These are phyloP conservation scores for Coluber constrictor DNA, from an alignment of 2,797 vertebrate species.

Conservation along the genomic window DNA sequence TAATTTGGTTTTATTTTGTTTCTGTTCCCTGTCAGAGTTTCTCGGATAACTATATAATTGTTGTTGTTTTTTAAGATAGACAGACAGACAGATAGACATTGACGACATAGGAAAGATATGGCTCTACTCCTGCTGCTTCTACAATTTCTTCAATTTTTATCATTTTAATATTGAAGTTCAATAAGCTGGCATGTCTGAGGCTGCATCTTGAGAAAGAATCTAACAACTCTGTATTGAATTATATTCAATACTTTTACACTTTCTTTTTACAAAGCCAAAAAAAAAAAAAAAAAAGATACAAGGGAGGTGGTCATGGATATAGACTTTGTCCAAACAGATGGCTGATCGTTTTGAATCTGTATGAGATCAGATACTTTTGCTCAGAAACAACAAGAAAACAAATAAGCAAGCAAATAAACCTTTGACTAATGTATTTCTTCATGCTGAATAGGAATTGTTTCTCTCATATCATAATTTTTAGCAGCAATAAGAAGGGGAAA, in stretches of 20 bases:
- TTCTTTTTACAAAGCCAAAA: background rate
- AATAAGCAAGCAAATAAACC: background rate
- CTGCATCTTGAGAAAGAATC: background rate
- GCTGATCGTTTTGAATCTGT: background rate
- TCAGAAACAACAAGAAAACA: background rate
- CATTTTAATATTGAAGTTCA: slow-evolving; percentile 6
- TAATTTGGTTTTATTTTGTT: background rate
- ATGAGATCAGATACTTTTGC: background rate
- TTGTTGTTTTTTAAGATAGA: no score
- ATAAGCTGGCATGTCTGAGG: background rate
- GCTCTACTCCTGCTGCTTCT: background rate
- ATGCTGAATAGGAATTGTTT: background rate
- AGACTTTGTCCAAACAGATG: background rate
- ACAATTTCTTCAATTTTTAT: background rate
- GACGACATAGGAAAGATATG: background rate
- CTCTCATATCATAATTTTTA: background rate
- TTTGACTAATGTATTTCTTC: background rate
- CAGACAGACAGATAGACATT: background rate
- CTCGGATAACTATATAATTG: background rate
- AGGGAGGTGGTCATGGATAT: background rate
- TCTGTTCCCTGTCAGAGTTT: background rate
- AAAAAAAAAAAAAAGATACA: background rate
- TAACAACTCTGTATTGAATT: background rate
- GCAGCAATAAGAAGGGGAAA: background rate
- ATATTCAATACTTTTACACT: background rate